phyloP scores from a whole-genome alignment of 2,888 invertebrate species.

The Archips xylosteana region DNA sequence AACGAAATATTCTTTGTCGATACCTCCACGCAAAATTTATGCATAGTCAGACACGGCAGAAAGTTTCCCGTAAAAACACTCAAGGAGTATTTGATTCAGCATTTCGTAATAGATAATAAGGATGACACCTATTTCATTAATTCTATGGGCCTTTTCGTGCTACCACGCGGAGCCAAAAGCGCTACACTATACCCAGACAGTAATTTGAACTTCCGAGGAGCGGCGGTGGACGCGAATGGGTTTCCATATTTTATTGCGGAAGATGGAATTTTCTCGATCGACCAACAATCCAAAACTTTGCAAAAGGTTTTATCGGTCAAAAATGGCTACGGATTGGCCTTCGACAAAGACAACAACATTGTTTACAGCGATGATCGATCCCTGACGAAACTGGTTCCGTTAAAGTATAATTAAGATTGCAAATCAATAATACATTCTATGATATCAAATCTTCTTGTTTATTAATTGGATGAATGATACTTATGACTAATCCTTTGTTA shows the following conservation, averaged over 20 bases:
- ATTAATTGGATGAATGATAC: conserved; percentile 9
- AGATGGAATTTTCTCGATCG: conserved; percentile 63
- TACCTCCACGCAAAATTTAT: conserved; percentile 61
- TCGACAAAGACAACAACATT: conserved; percentile 66
- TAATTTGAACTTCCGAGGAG: conserved; percentile 59
- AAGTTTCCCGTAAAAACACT: conserved; percentile 50
- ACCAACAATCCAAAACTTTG: conserved; percentile 52
- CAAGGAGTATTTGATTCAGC: conserved; percentile 59
- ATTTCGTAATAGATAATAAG: conserved; percentile 59
- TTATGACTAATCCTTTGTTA: neutral
- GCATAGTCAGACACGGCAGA: conserved; percentile 51
- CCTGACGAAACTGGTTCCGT: conserved; percentile 56
- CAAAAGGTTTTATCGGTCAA: conserved; percentile 53
- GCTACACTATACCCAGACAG: conserved; percentile 54
- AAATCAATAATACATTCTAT: conserved; percentile 7
- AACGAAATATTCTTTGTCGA: conserved; percentile 65
- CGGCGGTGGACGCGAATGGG: conserved; percentile 57
- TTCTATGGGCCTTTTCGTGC: conserved; percentile 57
- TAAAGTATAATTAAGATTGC: neutral
- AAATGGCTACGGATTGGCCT: conserved; percentile 66
- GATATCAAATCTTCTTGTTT: neutral
- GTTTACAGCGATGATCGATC: conserved; percentile 65
- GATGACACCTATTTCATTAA: conserved; percentile 61
- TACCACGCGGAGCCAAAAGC: conserved; percentile 51
- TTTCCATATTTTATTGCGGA: conserved; percentile 61